Evolutionary conservation across 2,888 invertebrate species (phyloP).

Genomic region (Pharmacophagus antenor): DNA sequence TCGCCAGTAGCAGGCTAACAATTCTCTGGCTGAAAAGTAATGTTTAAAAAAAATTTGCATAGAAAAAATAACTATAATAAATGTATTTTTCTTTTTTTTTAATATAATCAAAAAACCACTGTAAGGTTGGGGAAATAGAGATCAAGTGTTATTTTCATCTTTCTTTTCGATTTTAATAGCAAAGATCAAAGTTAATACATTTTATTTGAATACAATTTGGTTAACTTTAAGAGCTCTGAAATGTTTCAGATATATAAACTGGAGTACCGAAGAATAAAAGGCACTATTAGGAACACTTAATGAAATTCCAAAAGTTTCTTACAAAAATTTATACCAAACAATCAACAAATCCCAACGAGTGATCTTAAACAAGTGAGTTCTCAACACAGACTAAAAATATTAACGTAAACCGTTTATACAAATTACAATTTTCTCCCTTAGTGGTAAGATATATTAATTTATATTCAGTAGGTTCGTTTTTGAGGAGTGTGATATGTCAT

Average conservation of each 20-base stretch:
- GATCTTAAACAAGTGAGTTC: constrained; percentile 9
- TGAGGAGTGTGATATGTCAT: too few relatives aligned
- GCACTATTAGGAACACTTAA: constrained; percentile 12
- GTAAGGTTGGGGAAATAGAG: too few relatives aligned
- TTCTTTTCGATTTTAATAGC: too few relatives aligned
- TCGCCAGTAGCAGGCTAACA: too few relatives aligned
- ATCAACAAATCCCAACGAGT: constrained; percentile 16
- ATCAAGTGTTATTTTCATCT: too few relatives aligned
- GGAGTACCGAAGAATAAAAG: constrained; percentile 9
- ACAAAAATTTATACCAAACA: constrained; percentile 4
- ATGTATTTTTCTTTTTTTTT: too few relatives aligned
- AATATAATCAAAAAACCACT: too few relatives aligned
- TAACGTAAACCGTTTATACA: background rate
- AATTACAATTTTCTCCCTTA: too few relatives aligned
- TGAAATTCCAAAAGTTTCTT: constrained; percentile 17
- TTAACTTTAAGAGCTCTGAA: constrained; percentile 2
- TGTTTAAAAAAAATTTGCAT: too few relatives aligned
- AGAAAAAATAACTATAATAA: too few relatives aligned
- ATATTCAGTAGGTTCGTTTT: too few relatives aligned
- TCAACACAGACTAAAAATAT: background rate
- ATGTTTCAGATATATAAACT: constrained; percentile 1
- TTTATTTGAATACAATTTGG: constrained; percentile 3
- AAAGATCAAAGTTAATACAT: background rate
- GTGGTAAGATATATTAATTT: background rate
- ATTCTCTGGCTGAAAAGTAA: too few relatives aligned